Evolutionary conservation across 2,888 invertebrate genomes (phyloP).

Genomic region (Himalopsyche anomala): DNA sequence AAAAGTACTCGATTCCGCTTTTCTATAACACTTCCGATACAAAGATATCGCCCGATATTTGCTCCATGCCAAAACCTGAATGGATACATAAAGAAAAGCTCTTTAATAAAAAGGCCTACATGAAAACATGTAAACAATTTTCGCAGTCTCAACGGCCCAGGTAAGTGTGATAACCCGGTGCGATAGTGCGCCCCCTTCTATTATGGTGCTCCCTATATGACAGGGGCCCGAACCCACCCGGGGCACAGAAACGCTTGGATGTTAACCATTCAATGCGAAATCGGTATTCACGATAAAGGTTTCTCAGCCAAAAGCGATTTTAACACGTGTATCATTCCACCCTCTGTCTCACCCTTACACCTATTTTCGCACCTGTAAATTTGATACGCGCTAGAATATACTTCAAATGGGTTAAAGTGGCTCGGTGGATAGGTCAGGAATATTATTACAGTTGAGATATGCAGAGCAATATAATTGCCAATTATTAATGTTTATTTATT

Average conservation of each 20-base stretch:
- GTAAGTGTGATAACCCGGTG: slow-evolving; percentile 56
- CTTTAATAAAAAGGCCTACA: slow-evolving; percentile 56
- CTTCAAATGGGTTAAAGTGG: slow-evolving; percentile 42
- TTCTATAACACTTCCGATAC: neutral
- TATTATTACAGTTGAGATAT: neutral
- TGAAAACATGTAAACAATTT: slow-evolving; percentile 60
- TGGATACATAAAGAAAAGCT: slow-evolving; percentile 58
- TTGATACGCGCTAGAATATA: neutral
- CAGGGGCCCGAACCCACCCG: slow-evolving; percentile 44
- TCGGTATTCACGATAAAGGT: slow-evolving; percentile 65
- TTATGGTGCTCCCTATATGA: neutral
- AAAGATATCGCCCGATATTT: slow-evolving; percentile 15
- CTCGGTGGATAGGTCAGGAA: slow-evolving; percentile 51
- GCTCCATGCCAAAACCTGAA: slow-evolving; percentile 50
- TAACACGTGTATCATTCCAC: slow-evolving; percentile 64
- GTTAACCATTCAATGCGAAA: slow-evolving; percentile 60
- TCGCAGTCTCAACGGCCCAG: slow-evolving; percentile 44
- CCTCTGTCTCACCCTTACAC: slow-evolving; percentile 49
- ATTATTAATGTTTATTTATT: too few relatives aligned
- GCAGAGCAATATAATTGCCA: too few relatives aligned
- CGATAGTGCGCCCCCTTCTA: slow-evolving; percentile 47
- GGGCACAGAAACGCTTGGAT: slow-evolving; percentile 53
- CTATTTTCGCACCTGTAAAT: slow-evolving; percentile 53
- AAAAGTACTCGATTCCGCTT: neutral
- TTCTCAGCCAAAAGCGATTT: slow-evolving; percentile 63